A percentile compares a stretch with the other conserved stretches of the same genome.
Conservation (phyloP, 1,140 invertebrate species). For the Helicoverpa armigera region DNA sequence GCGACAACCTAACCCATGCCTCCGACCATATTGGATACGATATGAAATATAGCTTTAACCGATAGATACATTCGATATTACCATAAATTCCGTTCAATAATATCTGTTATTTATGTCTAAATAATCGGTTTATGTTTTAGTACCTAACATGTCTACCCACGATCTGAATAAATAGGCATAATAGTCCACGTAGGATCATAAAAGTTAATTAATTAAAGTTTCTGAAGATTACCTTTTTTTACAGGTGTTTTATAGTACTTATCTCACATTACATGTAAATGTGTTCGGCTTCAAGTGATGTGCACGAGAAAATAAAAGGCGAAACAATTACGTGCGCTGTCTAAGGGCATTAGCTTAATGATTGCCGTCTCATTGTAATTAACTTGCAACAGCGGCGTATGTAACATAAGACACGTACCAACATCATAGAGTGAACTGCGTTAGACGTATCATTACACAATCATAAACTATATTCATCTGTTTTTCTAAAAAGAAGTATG, state of each 20-base stretch:
- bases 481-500: conserved; percentile 41
- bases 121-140: conserved; percentile 1
- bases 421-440: conserved; percentile 49
- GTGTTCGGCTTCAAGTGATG: conserved; percentile 37
- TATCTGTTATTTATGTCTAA: conserved; percentile 30
- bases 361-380: conserved; percentile 66
- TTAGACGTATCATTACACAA: conserved; percentile 58
- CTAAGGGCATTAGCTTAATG: conserved; percentile 69
- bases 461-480: conserved; percentile 41
- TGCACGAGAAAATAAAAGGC: conserved; percentile 56
- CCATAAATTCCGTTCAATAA: conserved; percentile 28
- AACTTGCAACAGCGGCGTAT: conserved; percentile 48
- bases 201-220: conserved; percentile 2
- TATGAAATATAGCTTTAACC: conserved; percentile 23
- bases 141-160: conserved; percentile 27
- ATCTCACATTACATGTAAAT: conserved; percentile 24
- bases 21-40: conserved; percentile 36
- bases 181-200: no score
- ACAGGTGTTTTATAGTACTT: not conserved
- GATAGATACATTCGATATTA: conserved; percentile 21
- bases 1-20: conserved; percentile 36
- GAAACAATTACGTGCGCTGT: conserved; percentile 71
- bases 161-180: no score
- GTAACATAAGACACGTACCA: conserved; percentile 59
- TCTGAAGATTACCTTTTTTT: conserved; percentile 39